Conservation (phyloP, 2,797 vertebrate species). For the Sebastiscus albofasciatus region DNA sequence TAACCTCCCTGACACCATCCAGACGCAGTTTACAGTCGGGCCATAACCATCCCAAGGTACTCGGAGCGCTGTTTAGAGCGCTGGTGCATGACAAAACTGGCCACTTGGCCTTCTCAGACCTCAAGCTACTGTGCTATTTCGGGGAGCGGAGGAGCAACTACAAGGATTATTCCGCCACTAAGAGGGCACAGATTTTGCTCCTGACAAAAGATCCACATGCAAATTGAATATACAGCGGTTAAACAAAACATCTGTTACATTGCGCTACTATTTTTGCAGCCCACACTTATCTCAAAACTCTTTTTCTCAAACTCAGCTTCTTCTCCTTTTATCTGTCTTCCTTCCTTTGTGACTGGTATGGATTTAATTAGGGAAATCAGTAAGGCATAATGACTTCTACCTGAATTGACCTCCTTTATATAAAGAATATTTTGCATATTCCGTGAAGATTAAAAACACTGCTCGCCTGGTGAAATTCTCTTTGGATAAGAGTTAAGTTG, state of each 20-base stretch:
- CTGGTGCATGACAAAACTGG: conserved; percentile 45
- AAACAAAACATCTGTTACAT: conserved; percentile 14
- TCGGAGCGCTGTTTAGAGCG: conserved; percentile 39
- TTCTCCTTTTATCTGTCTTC: conserved; percentile 45
- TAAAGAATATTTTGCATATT: conserved; percentile 57
- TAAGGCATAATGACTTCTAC: conserved; percentile 57
- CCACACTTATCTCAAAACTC: conserved; percentile 42
- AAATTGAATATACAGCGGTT: conserved; percentile 29
- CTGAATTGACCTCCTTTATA: conserved; percentile 45
- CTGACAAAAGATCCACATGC: conserved; percentile 4
- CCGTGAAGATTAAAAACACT: conserved; percentile 33
- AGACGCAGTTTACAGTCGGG: conserved; percentile 39
- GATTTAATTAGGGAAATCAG: conserved; percentile 70
- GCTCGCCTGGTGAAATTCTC: conserved; percentile 14
- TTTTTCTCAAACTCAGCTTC: conserved; percentile 49
- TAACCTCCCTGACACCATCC: conserved; percentile 46
- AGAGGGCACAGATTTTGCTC: conserved; percentile 20
- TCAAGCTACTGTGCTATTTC: conserved; percentile 46
- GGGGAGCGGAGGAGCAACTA: neutral
- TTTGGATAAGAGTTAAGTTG: conserved; percentile 15
- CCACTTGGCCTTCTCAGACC: conserved; percentile 55
- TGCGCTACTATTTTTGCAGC: neutral
- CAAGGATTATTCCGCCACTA: conserved; percentile 24
- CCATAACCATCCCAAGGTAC: conserved; percentile 31
- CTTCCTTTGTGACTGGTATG: conserved; percentile 40